Evolutionary conservation across 2,888 invertebrate genomes (phyloP), one percentile per base, ranked within the genome.

Genomic region (Tipula unca): DNA sequence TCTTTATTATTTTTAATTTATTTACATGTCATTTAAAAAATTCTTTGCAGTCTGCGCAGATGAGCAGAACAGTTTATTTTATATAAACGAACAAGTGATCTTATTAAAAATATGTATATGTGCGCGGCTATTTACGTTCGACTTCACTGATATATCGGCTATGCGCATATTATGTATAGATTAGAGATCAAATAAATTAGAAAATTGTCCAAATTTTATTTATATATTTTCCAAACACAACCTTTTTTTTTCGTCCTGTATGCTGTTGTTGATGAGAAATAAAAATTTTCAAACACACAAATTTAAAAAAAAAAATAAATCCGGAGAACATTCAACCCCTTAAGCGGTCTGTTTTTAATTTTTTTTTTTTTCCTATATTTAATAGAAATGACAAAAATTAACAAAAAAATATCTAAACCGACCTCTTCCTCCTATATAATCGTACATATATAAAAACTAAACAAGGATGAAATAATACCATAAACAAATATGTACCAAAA

Each of bases 141-240:
- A 69, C 20, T 3, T 25, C 69, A 3, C 69, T 69, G 69, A 6
- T 25, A n/a, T n/a, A 25, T 69, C 25, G 69, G 3, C n/a, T 48
- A 3, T n/a, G 2, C n/a, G 0, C 8, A 48, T 48, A 39, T 39
- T 39, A 39, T 13, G 8, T 13, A 48, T 25, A 69, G 69, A 69
- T 69, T 69, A 69, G 69, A 69, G 25, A 69, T 69, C 20, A 69
- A 69, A 69, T 69, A 69, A 69, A 69, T 3, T 69, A 69, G 69
- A 69, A 69, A 69, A 69, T 69, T 25, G 69, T 69, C 69, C 69
- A 69, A 69, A 69, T 69, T 69, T 69, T 69, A 69, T 69, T 69
- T 69, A 69, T 20, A 69, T 69, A 25, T 69, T 69, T 69, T 69
- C 25, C 69, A 10, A 69, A 69, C 2, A n/a, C 48, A 48, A 48